Base-by-base conservation (phyloP, 2,888 invertebrate species). In the Andrena minutula region DNA sequence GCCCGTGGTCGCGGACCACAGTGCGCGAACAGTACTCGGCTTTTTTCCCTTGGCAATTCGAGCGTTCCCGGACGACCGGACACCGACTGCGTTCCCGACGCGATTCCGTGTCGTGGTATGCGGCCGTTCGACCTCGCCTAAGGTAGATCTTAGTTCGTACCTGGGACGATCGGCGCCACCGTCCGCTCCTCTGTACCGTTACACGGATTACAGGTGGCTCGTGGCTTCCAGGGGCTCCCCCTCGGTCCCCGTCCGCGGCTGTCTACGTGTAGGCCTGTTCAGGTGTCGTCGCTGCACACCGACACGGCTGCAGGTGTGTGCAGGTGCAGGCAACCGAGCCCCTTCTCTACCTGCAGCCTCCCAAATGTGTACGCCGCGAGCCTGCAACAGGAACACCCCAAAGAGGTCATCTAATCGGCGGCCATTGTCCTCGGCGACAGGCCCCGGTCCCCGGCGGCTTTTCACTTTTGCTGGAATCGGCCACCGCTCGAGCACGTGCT, bases 81-180 rank as follows among this genome's bases (percentile, higher is more conserved):
- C 87, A 88, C 79, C 88, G 83, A 88, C 87, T 88, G 90, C 91
- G 91, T 92, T 88, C 89, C 84, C 91, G 89, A 92, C 92, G 93
- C 92, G 92, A 91, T 92, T 82, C 85, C 92, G 88, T 88, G 88
- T 89, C 90, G 90, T 91, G 93, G 93, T 93, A 93, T 94, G 93
- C 93, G 92, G 91, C 86, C 89, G 87, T 70, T 90, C 93, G 93
- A 93, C 93, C 93, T 94, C 93, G 93, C 93, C 93, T 94, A 92
- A 90, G 90, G 91, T 41, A 89, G 87, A 80, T 66, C 79, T 75
- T 79, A 82, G 79, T 85, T 78, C 65, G 10, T 51, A 16, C 56
- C 23, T 69, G 65, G 53, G 20, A 56, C 87, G 77, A 87, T 88
- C 81, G 91, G 92, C 93, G 92, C 93, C 91, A 92, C 92, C 79